Evolutionary conservation across 1,140 invertebrate genomes (phyloP), one percentile per base, ranked within the genome.

Genomic region (Drosophila arawakana): DNA sequence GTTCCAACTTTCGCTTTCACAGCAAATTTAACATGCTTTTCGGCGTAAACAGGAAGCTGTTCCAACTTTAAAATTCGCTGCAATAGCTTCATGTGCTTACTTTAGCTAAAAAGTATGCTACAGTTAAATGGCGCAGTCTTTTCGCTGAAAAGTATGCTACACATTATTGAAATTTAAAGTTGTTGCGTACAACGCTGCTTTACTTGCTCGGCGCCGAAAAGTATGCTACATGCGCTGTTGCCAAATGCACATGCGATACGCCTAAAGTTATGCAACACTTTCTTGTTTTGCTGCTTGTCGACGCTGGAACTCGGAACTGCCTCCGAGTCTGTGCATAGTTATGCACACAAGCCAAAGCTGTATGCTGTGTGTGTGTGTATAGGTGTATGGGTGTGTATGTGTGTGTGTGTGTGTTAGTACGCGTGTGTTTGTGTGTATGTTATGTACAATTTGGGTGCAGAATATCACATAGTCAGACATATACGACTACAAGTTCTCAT

Each of bases 401-500:
- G 35, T 63, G 37, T 50, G 37, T 50, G 46, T 66, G 5, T 39
- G 47, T 37, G 39, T 65, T 11, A 41, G n/a, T 15, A 10, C 49
- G 52, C 35, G 46, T 69, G 60, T 76, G 47, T 83, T 41, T 73
- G 66, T 70, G 37, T 73, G n/a, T 68, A 11, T 67, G 21, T 54
- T 72, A 71, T 73, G 72, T 60, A 76, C 68, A 84, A 78, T 76
- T 86, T 78, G 60, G 85, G 69, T 79, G 91, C 82, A 63, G 91
- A 78, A 67, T 91, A 86, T 76, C 83, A 89, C 70, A 92, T 74
- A 76, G 91, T 91, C 81, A 88, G 84, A 89, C 84, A 83, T 90
- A 88, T 73, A 91, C 80, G 71, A 85, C 75, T 80, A 88, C 77
- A 79, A 82, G 77, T 86, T 85, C 47, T 84, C 73, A 70, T 50